Base-by-base conservation (phyloP, 1,140 invertebrate genomes). In the Drosophila saltans region DNA sequence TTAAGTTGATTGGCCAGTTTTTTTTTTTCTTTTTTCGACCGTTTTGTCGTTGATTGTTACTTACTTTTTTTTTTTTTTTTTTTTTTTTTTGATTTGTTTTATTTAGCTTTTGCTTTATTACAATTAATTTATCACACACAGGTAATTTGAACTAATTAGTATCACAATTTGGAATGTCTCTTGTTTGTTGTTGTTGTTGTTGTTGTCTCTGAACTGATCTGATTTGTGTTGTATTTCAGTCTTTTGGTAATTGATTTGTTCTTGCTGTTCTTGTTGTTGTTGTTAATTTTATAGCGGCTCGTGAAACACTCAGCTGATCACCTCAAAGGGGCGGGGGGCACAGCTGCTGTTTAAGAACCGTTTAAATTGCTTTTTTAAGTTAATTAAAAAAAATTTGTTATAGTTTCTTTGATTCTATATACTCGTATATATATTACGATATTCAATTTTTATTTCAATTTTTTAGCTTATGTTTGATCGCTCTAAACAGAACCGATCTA, bases 401-500 rank as follows among this genome's bases (percentile, higher is more conserved):
- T 24, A 48, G 21, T 48, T 48, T 9, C 45, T 48, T 48, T 24
- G 0, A 48, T 21, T 5, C 4, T 3, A 45, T 45, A 45, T 45
- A 6, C 6, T 16, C 1, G 5, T 45, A 16, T 8, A 48, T 9
- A 52, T 52, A 10, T 26, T 5, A 10, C 1, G 1, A 48, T 52
- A 26, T 40, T 39, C 16, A 48, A 52, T 24, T 21, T 6, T 9
- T 52, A 26, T 52, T 52, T 52, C 24, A 48, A 21, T 48, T 16
- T 63, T 30, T 63, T n/a, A 16, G 24, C 11, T 55, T 40, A 71
- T 78, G 36, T 48, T 72, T 78, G 66, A 68, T 72, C 73, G 69
- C 70, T 74, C 74, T 65, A 48, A 72, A 79, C 78, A 91, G 90
- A 91, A 91, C 90, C 90, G 90, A 91, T 91, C 90, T 91, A 90